A percentile compares a stretch with the other conserved stretches of the same genome.
Evolutionary conservation across 2,888 invertebrate species (phyloP).

Genomic region (Celastrina argiolus): DNA sequence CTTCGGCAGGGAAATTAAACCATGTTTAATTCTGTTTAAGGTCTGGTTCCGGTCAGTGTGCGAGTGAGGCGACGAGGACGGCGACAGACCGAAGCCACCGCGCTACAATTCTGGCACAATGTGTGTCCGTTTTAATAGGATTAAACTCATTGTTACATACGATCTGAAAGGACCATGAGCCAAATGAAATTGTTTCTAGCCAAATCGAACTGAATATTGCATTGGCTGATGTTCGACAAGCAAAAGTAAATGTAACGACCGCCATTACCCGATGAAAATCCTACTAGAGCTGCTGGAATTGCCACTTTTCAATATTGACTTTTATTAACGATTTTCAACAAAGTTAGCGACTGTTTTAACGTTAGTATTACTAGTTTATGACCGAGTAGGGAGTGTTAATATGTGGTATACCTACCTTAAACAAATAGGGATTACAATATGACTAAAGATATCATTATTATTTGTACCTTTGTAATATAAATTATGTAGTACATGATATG

Average conservation of each 20-base stretch:
- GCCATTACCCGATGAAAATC: slow-evolving; percentile 23
- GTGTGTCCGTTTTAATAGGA: slow-evolving; percentile 74
- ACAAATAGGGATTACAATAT: neutral
- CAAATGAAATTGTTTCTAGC: slow-evolving; percentile 63
- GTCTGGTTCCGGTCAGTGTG: slow-evolving; percentile 69
- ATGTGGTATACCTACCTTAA: neutral
- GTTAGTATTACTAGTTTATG: neutral
- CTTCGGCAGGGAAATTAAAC: slow-evolving; percentile 70
- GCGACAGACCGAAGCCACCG: slow-evolving; percentile 73
- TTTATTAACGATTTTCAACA: slow-evolving; percentile 7
- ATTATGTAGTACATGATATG: too few relatives aligned
- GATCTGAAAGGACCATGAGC: slow-evolving; percentile 62
- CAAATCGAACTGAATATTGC: slow-evolving; percentile 48
- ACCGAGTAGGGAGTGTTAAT: neutral
- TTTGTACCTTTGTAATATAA: too few relatives aligned
- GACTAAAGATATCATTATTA: too few relatives aligned
- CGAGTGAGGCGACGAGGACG: slow-evolving; percentile 59
- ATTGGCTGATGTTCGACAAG: slow-evolving; percentile 34
- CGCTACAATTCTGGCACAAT: slow-evolving; percentile 71
- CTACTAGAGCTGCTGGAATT: slow-evolving; percentile 10
- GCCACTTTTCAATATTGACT: slow-evolving; percentile 10
- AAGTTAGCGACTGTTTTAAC: neutral
- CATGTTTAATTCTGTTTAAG: slow-evolving; percentile 75
- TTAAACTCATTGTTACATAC: slow-evolving; percentile 74
- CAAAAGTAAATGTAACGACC: slow-evolving; percentile 29